Conservation (phyloP, 1,140 invertebrate species). For the Leucophenga varia region DNA sequence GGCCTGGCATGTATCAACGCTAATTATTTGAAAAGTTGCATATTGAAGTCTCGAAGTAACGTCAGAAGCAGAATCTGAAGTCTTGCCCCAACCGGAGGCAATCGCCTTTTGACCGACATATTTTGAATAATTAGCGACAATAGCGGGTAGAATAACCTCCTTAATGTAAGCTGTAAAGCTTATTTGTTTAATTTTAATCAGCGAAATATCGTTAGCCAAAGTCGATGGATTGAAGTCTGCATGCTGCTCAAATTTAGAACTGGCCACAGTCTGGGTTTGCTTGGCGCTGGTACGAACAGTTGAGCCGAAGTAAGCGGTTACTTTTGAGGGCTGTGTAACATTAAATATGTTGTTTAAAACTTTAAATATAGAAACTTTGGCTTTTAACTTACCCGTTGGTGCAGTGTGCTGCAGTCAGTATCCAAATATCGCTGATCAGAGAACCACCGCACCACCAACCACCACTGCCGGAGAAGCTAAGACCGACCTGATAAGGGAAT, state of each 20-base stretch:
- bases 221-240: conserved; percentile 25
- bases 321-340: conserved; percentile 19
- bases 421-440: conserved; percentile 53
- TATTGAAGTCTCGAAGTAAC: conserved; percentile 25
- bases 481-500: conserved; percentile 55
- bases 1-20: conserved; percentile 17
- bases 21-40: conserved; percentile 11
- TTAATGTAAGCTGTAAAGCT: conserved; percentile 13
- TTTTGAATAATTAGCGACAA: conserved; percentile 29
- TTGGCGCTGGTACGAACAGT: conserved; percentile 33
- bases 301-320: conserved; percentile 40
- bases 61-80: conserved; percentile 14
- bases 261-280: conserved; percentile 15
- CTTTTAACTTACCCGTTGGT: conserved; percentile 43
- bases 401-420: conserved; percentile 43
- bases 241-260: conserved; percentile 25
- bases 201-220: conserved; percentile 41
- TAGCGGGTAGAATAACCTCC: conserved; percentile 17
- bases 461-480: conserved; percentile 41
- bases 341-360: too few species aligned
- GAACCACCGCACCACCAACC: conserved; percentile 60
- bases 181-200: conserved; percentile 33
- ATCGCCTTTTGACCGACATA: conserved; percentile 23
- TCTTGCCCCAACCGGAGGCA: conserved; percentile 46
- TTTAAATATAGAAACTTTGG: conserved; percentile 20